These are phyloP conservation scores for Heteractis magnifica DNA, from an alignment of 92 coral and sea anemone genomes.

Conservation along the genomic window DNA sequence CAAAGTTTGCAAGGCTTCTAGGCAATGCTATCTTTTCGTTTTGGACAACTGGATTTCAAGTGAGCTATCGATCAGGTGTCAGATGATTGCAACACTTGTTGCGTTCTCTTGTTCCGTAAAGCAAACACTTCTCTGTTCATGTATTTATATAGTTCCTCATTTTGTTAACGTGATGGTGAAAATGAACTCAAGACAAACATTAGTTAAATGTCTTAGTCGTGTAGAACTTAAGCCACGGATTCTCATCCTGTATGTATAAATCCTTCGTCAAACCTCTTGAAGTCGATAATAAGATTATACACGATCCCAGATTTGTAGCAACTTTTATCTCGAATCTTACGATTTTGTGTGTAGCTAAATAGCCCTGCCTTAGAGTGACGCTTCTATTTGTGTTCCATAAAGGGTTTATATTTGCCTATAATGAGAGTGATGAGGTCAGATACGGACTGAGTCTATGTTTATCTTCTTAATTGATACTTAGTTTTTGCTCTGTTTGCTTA, in stretches of 20 bases:
- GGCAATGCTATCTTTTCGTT: not conserved
- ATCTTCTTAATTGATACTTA: not conserved
- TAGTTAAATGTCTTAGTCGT: not conserved
- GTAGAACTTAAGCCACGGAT: not conserved
- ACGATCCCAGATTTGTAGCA: not conserved
- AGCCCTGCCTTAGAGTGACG: not conserved
- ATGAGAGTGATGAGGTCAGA: not conserved
- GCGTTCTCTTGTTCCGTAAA: not conserved
- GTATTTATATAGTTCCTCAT: not conserved
- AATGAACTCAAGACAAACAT: not conserved
- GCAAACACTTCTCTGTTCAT: not conserved
- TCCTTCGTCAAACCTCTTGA: not conserved
- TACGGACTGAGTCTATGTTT: not conserved
- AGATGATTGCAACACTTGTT: not conserved
- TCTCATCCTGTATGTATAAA: not conserved
- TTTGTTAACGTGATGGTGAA: not conserved
- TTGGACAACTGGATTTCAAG: not conserved
- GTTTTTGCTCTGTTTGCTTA: not conserved
- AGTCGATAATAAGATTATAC: not conserved
- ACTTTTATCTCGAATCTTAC: not conserved
- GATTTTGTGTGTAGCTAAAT: not conserved
- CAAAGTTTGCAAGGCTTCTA: not conserved
- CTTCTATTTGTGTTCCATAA: not conserved
- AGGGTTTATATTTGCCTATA: not conserved
- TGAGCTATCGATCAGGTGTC: not conserved